Percentiles rank a stretch among this genome's conserved stretches.
Evolutionary conservation across 1,140 invertebrate species (phyloP).

Genomic region (Proales similis): DNA sequence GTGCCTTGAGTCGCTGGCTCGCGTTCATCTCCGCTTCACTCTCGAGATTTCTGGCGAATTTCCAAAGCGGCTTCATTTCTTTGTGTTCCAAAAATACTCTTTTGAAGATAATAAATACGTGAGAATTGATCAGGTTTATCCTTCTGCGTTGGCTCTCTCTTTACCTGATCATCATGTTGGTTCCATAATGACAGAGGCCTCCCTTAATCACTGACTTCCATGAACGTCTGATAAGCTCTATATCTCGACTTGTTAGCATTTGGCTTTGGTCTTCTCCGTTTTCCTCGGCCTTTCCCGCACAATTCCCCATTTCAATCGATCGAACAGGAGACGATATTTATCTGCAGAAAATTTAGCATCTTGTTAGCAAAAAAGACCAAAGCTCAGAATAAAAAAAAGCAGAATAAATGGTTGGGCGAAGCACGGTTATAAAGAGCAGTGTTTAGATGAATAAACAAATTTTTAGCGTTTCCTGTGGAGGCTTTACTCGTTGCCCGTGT

Average conservation of each 20-base stretch:
- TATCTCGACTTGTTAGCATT: slow-evolving; percentile 14
- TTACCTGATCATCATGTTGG: slow-evolving; percentile 26
- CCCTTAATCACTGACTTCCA: slow-evolving; percentile 8
- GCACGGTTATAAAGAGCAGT: too few species aligned
- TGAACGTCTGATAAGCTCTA: not conserved
- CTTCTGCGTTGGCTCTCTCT: too few species aligned
- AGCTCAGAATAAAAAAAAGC: too few species aligned
- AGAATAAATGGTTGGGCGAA: too few species aligned
- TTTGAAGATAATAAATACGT: too few species aligned
- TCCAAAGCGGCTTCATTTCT: slow-evolving; percentile 23
- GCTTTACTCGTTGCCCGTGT: too few species aligned
- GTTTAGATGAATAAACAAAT: too few species aligned
- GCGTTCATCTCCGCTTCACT: slow-evolving; percentile 18
- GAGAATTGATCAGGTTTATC: too few species aligned
- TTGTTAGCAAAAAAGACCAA: too few species aligned
- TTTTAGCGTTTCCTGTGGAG: too few species aligned
- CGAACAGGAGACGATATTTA: too few species aligned
- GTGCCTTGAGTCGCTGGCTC: slow-evolving; percentile 30
- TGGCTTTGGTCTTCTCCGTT: slow-evolving; percentile 1
- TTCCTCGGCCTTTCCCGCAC: slow-evolving; percentile 17
- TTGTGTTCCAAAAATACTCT: slow-evolving; percentile 24
- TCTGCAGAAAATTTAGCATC: too few species aligned
- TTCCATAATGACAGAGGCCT: not conserved
- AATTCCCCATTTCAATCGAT: slow-evolving; percentile 28
- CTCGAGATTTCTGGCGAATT: slow-evolving; percentile 25